Conservation (phyloP, 1,140 invertebrate species). For the Drosophila pallidifrons region DNA sequence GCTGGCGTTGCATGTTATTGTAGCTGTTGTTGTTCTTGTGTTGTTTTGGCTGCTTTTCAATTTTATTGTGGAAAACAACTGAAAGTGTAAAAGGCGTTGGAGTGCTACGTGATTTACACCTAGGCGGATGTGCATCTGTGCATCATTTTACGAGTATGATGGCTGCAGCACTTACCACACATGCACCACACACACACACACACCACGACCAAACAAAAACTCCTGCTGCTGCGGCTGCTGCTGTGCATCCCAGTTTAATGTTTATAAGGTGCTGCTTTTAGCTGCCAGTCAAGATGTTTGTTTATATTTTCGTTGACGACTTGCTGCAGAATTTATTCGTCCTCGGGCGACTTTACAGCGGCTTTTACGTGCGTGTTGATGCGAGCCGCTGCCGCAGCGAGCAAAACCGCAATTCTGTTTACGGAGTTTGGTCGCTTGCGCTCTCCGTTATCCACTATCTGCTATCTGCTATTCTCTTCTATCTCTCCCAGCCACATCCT, state of each 20-base stretch:
- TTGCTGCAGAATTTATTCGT: constrained; percentile 51
- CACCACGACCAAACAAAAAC: background rate
- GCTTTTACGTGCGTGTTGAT: constrained; percentile 75
- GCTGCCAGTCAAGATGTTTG: constrained; percentile 71
- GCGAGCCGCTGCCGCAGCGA: constrained; percentile 44
- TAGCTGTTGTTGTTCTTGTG: constrained; percentile 34
- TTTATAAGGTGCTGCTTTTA: constrained; percentile 81
- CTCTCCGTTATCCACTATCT: constrained; percentile 5
- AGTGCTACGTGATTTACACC: constrained; percentile 82
- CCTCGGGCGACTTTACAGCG: constrained; percentile 45
- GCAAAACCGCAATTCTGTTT: constrained; percentile 55
- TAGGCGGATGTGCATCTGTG: constrained; percentile 75
- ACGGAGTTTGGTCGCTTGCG: constrained; percentile 44
- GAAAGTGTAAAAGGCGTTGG: constrained; percentile 76
- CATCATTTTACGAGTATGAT: constrained; percentile 74
- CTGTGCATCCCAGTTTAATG: constrained; percentile 60
- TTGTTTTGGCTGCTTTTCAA: constrained; percentile 79
- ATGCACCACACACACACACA: constrained; percentile 15
- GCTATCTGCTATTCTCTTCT: constrained; percentile 7
- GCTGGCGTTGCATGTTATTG: constrained; percentile 56
- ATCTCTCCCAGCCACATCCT: background rate
- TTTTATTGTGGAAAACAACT: constrained; percentile 80
- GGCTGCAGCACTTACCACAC: constrained; percentile 67
- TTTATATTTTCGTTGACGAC: constrained; percentile 73
- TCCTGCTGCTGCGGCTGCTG: background rate